Evolutionary conservation across 2,797 vertebrate species (phyloP), one percentile per base, ranked within the genome.

Genomic region (Meda fulgida): DNA sequence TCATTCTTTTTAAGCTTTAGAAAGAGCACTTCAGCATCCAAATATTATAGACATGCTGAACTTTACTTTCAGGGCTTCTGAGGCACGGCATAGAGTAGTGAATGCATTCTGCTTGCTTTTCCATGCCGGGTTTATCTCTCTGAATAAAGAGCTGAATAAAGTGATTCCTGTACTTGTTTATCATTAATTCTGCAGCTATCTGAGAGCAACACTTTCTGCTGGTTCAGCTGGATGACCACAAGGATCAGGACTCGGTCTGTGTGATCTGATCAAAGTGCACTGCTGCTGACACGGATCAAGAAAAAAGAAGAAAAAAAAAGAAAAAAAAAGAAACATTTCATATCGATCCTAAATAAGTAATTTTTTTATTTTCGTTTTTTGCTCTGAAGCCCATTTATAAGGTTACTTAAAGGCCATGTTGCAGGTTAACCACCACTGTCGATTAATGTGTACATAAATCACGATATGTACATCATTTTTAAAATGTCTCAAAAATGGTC

Each of bases 61-160:
- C 26, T 72, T 71, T 58, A 5, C 36, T 13, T 43, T n/a, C 36
- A 71, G 31, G 23, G 19, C 10, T 67, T 69, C 46, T 69, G 58
- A 83, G 26, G 10, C 66, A 70, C 2, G 8, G 70, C 84, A 89
- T 88, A 88, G 79, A 71, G 86, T 48, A 60, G 89, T 89, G 87
- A 89, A 91, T 92, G 91, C 85, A 93, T 93, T 91, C 89, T 89
- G 51, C 23, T 51, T 84, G 81, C 81, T 86, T 89, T 85, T 86
- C 87, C 90, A 88, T 84, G 85, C 90, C 88, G 85, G 21, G 51
- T 87, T 87, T 86, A 87, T 90, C 90, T 91, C 73, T 75, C 70
- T 43, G 87, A 89, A 88, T 87, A 77, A 91, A 89, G 88, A 86
- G 88, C 80, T 85, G 77, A 81, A 60, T 60, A 60, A 60, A 87